These are phyloP conservation scores for Montipora efflorescens DNA, from an alignment of 64 coral and sea anemone genomes.

Conservation along the genomic window DNA sequence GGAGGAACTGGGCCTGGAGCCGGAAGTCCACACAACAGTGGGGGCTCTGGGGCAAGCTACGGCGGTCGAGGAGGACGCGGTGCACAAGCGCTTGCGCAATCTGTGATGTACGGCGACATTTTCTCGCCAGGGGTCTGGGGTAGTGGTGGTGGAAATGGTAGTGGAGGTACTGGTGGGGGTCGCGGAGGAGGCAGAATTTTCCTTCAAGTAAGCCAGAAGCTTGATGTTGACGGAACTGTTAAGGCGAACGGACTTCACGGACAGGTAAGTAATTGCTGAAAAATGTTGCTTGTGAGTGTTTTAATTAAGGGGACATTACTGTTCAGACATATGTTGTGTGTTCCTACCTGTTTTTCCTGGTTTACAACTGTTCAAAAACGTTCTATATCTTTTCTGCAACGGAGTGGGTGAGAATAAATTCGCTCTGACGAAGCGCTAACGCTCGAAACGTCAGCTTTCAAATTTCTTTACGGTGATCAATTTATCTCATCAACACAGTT, in stretches of 20 bases:
- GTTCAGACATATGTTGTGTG: too few relatives aligned
- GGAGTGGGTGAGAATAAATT: too few relatives aligned
- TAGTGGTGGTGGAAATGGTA: conserved; percentile 92
- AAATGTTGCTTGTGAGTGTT: too few relatives aligned
- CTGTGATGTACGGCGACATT: conserved; percentile 82
- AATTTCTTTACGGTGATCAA: too few relatives aligned
- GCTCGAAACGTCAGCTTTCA: too few relatives aligned
- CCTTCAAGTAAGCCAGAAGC: conserved; percentile 45
- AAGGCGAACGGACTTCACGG: conserved; percentile 77
- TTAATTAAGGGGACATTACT: too few relatives aligned
- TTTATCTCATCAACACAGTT: too few relatives aligned
- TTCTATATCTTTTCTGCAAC: too few relatives aligned
- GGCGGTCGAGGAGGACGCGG: conserved; percentile 87
- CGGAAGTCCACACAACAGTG: conserved; percentile 52
- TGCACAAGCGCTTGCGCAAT: conserved; percentile 48
- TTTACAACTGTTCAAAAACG: too few relatives aligned
- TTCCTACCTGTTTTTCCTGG: conserved; percentile 7
- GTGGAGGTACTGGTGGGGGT: conserved; percentile 60
- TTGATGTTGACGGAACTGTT: conserved; percentile 71
- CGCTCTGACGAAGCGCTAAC: too few relatives aligned
- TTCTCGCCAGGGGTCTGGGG: conserved; percentile 86
- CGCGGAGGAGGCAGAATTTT: conserved; percentile 87
- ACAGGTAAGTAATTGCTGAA: conserved; percentile 49
- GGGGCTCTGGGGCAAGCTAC: conserved; percentile 77
- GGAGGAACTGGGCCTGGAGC: conserved; percentile 77